Conservation (phyloP, 2,797 vertebrate genomes). For the Astyanax mexicanus region DNA sequence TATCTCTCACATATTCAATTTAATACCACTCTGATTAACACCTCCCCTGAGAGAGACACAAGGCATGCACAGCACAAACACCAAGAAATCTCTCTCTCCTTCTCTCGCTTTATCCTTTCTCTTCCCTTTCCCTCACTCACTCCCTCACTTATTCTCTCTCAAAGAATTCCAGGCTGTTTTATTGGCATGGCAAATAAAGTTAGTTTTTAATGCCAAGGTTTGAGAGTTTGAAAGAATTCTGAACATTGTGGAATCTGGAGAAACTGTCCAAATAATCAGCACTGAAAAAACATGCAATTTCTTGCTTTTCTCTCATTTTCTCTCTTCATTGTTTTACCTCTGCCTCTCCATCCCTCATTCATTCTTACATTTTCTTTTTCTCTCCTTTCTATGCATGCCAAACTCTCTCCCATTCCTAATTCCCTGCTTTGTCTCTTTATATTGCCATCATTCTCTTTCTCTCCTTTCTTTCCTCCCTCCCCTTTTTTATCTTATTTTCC, state of each 20-base stretch:
- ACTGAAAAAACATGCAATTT: too few species aligned
- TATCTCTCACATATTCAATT: conserved; percentile 82
- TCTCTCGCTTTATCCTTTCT: background rate
- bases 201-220: too few species aligned
- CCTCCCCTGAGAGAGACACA: conserved; percentile 54
- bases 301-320: background rate
- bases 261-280: too few species aligned
- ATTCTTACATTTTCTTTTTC: too few species aligned
- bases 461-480: conserved; percentile 43
- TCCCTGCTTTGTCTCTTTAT: too few species aligned
- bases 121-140: conserved; percentile 44
- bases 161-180: too few species aligned
- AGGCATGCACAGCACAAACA: conserved; percentile 57
- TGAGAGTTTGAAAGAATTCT: too few species aligned
- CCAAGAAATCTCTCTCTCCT: conserved; percentile 52
- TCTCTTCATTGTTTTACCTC: background rate
- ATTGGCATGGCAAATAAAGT: too few species aligned
- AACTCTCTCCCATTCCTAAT: too few species aligned
- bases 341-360: background rate
- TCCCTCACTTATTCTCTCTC: background rate
- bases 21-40: conserved; percentile 79
- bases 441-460: background rate
- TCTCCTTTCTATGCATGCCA: too few species aligned
- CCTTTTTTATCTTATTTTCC: conserved; percentile 25
- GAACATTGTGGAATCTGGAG: too few species aligned